Base-by-base conservation (phyloP, 2,797 vertebrate genomes). In the Selene dorsalis region DNA sequence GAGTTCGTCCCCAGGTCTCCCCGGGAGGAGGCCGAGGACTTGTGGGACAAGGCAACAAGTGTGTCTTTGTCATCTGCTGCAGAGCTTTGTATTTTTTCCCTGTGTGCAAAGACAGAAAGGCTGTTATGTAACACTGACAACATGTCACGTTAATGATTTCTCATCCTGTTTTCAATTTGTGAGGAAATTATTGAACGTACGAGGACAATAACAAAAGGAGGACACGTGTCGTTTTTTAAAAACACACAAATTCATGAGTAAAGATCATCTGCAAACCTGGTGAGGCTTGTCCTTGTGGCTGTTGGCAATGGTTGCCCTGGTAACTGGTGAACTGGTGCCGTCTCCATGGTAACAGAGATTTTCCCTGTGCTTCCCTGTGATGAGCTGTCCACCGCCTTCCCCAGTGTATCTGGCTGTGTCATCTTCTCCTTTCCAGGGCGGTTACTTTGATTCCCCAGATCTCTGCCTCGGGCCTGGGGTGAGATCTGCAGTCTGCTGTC, bases 251-350 rank as follows among this genome's bases (percentile, higher is more conserved):
- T 72, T 79, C 47, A 72, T 35, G 2, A 52, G n/a, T 63, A 70
- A 57, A 68, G 13, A 69, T 63, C 5, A 82, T 87, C 45, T 78
- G 68, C 91, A 87, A 87, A 94, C 94, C 93, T 93, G 82, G 56
- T 75, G 63, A 85, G 61, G 61, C 80, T 92, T 59, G 64, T 92
- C 79, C 77, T 86, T 69, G 78, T 69, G 57, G 87, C 84, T 88
- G 90, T 90, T 92, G 92, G 89, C 77, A 89, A 86, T 77, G 81
- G 88, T 92, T 88, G 90, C 84, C 89, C 87, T 88, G 92, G 94
- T 86, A 94, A 92, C 91, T 90, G 92, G 63, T 89, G 87, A 89
- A 91, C 89, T 75, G 84, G 85, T 88, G 83, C 80, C 9, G 90
- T 94, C 89, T 89, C 92, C 89, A 76, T 92, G 89, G 92, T 74